Evolutionary conservation across 2,888 invertebrate species (phyloP), one percentile per base, ranked within the genome.

Genomic region (Cerastoderma edule): DNA sequence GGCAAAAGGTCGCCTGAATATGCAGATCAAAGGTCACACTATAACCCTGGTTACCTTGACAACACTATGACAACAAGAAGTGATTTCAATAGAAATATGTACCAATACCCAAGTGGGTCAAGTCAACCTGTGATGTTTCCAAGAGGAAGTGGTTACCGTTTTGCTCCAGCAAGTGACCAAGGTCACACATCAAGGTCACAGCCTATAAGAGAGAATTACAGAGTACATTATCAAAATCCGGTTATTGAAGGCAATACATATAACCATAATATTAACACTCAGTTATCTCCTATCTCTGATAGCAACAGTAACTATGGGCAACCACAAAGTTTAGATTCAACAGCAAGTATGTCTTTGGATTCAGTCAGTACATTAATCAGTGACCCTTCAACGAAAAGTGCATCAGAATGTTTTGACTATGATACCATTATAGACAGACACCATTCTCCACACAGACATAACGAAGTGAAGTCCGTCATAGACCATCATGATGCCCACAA

Each of bases 301-400:
- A 64, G 28, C 27, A 57, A 64, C 46, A 63, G 64, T 19, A 50
- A 56, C 66, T 75, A 69, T 64, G 77, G 68, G 5, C 39, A 35
- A 30, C 57, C 74, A 22, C 65, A 70, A 39, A 77, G 74, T 69
- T 54, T 72, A 13, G 80, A 81, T 24, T 81, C 80, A 16, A 80
- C 73, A 0, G 63, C 70, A 10, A 81, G 80, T 57, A 67, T 78
- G 75, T 81, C 80, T 5, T 44, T 81, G 1, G 80, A 81, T 46
- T 81, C 80, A 22, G 72, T 81, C 67, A 77, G 80, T 35, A 80
- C 76, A 19, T n/a, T n/a, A n/a, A 81, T 78, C 32, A 72, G 72
- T 24, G 73, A 73, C 44, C 57, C 78, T 22, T 76, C 76, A 53
- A 78, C 80, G 5, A 81, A 75, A 60, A 81, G 75, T 67, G 54